These are phyloP conservation scores for Pedionomus torquatus DNA, from an alignment of 2,113 vertebrate species.

Conservation along the genomic window DNA sequence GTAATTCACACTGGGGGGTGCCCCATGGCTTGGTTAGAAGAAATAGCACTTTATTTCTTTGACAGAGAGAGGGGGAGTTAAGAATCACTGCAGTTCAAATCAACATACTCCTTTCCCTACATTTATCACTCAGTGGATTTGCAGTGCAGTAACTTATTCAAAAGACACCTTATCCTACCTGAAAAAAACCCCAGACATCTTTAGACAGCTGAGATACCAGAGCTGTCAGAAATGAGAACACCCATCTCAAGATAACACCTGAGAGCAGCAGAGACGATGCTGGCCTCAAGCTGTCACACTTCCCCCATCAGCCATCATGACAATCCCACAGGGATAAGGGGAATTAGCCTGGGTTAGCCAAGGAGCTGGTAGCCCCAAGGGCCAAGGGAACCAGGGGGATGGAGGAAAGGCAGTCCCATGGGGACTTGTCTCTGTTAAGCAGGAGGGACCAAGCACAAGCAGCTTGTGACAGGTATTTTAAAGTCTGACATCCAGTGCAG, in stretches of 20 bases:
- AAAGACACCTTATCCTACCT: background rate
- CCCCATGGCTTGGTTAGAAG: background rate
- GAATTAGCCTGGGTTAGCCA: background rate
- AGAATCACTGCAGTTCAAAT: background rate
- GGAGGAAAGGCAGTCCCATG: rapidly evolving
- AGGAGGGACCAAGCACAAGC: background rate
- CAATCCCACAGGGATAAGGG: background rate
- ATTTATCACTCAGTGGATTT: background rate
- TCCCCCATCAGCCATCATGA: background rate
- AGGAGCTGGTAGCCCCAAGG: background rate
- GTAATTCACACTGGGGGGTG: background rate
- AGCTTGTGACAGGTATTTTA: background rate
- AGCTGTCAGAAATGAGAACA: background rate
- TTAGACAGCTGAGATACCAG: background rate
- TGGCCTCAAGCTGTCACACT: background rate
- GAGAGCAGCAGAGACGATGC: background rate
- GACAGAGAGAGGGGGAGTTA: background rate
- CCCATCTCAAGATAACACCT: background rate
- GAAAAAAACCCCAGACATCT: background rate
- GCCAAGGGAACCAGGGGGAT: background rate
- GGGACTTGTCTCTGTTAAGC: background rate
- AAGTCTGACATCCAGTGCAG: background rate
- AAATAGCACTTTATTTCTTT: background rate
- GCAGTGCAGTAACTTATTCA: background rate
- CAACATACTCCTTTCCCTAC: rapidly evolving